These are phyloP conservation scores for Zele albiditarsus DNA, from an alignment of 2,888 invertebrate species.

Conservation along the genomic window DNA sequence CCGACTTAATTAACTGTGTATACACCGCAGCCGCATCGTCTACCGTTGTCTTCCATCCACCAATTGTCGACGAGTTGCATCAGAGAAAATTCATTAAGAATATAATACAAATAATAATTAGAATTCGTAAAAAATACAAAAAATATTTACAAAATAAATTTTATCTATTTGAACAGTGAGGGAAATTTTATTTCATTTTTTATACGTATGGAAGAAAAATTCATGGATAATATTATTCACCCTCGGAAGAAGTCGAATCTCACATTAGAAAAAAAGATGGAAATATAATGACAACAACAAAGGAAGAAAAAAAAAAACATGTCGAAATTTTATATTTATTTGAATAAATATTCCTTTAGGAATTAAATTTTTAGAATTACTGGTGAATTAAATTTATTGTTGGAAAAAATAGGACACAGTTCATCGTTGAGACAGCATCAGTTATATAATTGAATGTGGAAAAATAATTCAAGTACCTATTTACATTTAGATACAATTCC, in stretches of 20 bases:
- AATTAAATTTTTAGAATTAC: too few relatives aligned
- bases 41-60: constrained; percentile 70
- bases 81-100: not conserved
- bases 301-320: not conserved
- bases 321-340: too few relatives aligned
- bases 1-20: constrained; percentile 72
- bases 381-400: too few relatives aligned
- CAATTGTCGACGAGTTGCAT: constrained; percentile 61
- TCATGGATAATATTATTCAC: not conserved
- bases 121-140: not conserved
- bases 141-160: not conserved
- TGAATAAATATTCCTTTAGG: too few relatives aligned
- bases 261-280: too few relatives aligned
- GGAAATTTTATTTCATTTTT: not conserved
- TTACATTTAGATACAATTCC: too few relatives aligned
- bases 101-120: too few relatives aligned
- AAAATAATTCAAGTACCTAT: too few relatives aligned
- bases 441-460: too few relatives aligned
- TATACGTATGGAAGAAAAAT: not conserved
- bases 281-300: not conserved
- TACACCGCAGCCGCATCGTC: constrained; percentile 69
- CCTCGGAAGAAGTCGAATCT: not conserved
- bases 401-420: too few relatives aligned
- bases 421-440: too few relatives aligned
- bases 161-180: not conserved